A percentile compares a stretch with the other conserved stretches of the same genome.
Evolutionary conservation across 2,888 invertebrate species (phyloP).

Genomic region (Tupiocoris notatus): DNA sequence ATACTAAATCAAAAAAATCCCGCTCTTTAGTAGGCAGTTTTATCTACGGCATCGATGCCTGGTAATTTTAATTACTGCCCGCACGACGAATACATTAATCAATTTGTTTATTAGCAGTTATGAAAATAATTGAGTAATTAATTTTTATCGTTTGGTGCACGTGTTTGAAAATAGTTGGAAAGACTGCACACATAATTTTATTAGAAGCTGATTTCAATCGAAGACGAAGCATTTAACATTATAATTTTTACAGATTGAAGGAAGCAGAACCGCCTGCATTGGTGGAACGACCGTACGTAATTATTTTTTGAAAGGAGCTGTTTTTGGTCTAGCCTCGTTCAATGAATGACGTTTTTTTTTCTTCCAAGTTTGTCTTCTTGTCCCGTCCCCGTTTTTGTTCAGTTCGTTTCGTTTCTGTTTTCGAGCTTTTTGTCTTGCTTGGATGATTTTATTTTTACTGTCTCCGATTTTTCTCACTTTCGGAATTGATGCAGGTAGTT

Average conservation of each 20-base stretch:
- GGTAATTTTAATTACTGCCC: too few species aligned
- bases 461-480: not conserved
- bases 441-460: slow-evolving; percentile 6
- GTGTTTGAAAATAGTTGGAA: too few species aligned
- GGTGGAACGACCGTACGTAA: slow-evolving; percentile 81
- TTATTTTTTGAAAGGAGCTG: slow-evolving; percentile 48
- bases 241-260: slow-evolving; percentile 72
- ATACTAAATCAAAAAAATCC: too few species aligned
- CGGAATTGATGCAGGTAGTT: not conserved
- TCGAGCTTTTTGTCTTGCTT: slow-evolving; percentile 20
- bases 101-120: too few species aligned
- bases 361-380: not conserved
- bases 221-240: not conserved
- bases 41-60: too few species aligned
- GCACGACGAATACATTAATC: too few species aligned
- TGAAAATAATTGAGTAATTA: too few species aligned
- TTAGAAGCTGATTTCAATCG: too few species aligned
- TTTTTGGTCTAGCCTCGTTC: slow-evolving; percentile 4
- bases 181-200: too few species aligned
- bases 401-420: not conserved
- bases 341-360: slow-evolving; percentile 18
- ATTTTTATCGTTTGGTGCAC: too few species aligned
- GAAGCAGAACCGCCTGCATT: slow-evolving; percentile 71
- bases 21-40: too few species aligned
- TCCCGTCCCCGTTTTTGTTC: slow-evolving; percentile 1